Conservation (phyloP, 2,797 vertebrate genomes). For the Gallinago solitaria region DNA sequence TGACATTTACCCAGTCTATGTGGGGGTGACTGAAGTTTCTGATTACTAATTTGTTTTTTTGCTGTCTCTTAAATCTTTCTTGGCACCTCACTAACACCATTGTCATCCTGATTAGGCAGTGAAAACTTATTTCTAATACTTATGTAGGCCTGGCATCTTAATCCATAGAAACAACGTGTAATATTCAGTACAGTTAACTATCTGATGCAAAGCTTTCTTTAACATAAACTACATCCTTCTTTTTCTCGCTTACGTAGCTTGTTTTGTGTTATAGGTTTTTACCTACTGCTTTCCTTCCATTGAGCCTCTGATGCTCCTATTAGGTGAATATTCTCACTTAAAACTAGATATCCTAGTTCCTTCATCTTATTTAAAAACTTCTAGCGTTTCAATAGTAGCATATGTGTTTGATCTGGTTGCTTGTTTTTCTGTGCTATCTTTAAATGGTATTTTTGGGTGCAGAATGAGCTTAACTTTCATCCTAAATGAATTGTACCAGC, state of each 20-base stretch:
- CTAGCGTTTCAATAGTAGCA: not conserved
- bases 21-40: conserved; percentile 34
- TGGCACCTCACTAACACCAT: conserved; percentile 1
- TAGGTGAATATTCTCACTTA: not conserved
- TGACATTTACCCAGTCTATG: conserved; percentile 28
- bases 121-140: not conserved
- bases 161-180: not conserved
- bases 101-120: conserved; percentile 7
- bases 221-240: not conserved
- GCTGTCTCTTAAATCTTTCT: conserved; percentile 19
- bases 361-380: not conserved
- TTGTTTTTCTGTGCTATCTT: not conserved
- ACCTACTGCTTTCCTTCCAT: not conserved
- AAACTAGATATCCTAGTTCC: not conserved
- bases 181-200: not conserved
- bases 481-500: not conserved
- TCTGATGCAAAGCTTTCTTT: not conserved
- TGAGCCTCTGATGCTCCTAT: not conserved
- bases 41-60: conserved; percentile 31
- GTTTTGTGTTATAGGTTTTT: not conserved
- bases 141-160: not conserved
- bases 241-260: not conserved
- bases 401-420: not conserved
- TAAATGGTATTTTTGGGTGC: not conserved
- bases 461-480: not conserved